Evolutionary conservation across 2,797 vertebrate genomes (phyloP), one percentile per base, ranked within the genome.

Genomic region (Poecilia gillii): DNA sequence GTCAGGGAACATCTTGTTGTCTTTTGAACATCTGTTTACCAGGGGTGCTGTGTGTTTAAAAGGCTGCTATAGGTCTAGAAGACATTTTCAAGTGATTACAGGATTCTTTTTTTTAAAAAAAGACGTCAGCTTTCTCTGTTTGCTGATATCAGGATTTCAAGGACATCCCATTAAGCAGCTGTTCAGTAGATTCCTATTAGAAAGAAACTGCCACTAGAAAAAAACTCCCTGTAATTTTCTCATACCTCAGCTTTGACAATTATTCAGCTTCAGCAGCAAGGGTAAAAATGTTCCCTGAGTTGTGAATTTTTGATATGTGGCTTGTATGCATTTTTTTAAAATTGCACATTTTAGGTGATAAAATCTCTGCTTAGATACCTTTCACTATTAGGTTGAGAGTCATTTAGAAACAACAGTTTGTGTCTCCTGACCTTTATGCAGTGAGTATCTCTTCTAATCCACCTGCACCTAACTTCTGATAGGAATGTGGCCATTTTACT

Each of bases 151-250:
- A 81, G 77, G 80, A 81, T 86, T 90, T 81, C 41, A 80, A 43
- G 79, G 90, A 82, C 13, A 74, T 74, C 33, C 78, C 84, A 82
- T 88, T 84, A 84, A 88, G 75, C 87, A 87, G 85, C 89, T 87
- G 88, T 77, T 91, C 70, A 59, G 68, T 68, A 76, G 75, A 83
- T 85, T 87, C 78, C 81, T 64, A 74, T 87, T 82, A 84, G 73
- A 88, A 77, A 83, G 46, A 75, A 82, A 85, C 66, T 74, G 75
- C 85, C 80, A 81, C 77, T 55, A 79, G 87, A 82, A 75, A 84
- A 86, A 72, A 70, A 28, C 6, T 13, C 20, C 20, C 12, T 70
- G 59, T 79, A 84, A 85, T 86, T 90, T 87, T 53, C 81, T 82
- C 33, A 77, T 75, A 62, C 85, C 72, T 79, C 74, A 12, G 84